These are phyloP conservation scores for Elmis aenea DNA, from an alignment of 2,888 invertebrate species.

Conservation along the genomic window DNA sequence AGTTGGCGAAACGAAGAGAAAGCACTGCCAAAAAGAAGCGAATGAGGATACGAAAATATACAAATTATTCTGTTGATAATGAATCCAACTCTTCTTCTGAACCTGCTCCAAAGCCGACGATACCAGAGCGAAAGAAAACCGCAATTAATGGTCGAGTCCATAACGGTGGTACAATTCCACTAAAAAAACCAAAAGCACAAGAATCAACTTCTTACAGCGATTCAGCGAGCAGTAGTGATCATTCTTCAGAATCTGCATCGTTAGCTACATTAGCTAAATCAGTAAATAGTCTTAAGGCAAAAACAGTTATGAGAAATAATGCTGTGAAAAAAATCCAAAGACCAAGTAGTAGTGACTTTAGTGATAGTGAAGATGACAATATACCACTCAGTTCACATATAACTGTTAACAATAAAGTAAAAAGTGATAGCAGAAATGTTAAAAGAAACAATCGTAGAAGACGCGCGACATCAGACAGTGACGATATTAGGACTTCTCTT, in stretches of 20 bases:
- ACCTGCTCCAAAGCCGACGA: slow-evolving; percentile 13
- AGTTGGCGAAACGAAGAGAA: slow-evolving; percentile 36
- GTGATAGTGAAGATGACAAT: slow-evolving; percentile 42
- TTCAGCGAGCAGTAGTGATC: slow-evolving; percentile 12
- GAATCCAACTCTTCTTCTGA: background rate
- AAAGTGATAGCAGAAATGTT: slow-evolving; percentile 18
- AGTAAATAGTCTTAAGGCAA: slow-evolving; percentile 42
- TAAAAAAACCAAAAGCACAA: slow-evolving; percentile 10
- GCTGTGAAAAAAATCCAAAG: slow-evolving; percentile 12
- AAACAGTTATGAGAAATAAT: slow-evolving; percentile 15
- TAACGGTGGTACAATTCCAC: slow-evolving; percentile 22
- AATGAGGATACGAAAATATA: slow-evolving; percentile 14
- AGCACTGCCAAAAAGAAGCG: slow-evolving; percentile 22
- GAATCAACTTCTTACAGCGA: slow-evolving; percentile 5
- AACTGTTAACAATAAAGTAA: slow-evolving; percentile 4
- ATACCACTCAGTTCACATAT: slow-evolving; percentile 34
- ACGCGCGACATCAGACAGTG: slow-evolving; percentile 27
- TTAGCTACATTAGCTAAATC: slow-evolving; percentile 33
- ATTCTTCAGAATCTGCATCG: slow-evolving; percentile 8
- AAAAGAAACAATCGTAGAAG: slow-evolving; percentile 9
- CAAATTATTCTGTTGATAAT: background rate
- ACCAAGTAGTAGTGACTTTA: slow-evolving; percentile 15
- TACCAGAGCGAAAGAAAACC: slow-evolving; percentile 29
- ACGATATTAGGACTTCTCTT: slow-evolving; percentile 21
- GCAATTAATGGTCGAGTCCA: slow-evolving; percentile 15